Evolutionary conservation across 2,797 vertebrate species (phyloP).

Genomic region (Mus caroli): DNA sequence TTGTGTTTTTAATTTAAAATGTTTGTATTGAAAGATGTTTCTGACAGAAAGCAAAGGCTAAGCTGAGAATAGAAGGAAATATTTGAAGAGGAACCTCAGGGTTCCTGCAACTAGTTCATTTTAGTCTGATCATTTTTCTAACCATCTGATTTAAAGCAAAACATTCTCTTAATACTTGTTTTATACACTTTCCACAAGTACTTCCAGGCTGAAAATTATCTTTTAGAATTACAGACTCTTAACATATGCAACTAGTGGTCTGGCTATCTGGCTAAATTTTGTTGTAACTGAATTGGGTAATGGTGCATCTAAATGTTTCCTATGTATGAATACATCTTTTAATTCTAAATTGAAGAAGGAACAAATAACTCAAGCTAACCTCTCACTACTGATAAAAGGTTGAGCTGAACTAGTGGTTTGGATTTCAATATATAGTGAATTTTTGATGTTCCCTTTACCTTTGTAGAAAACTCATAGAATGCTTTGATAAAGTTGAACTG

Average conservation of each 20-base stretch:
- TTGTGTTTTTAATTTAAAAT: background rate
- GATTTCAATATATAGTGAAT: background rate
- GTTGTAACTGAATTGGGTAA: background rate
- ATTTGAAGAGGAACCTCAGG: background rate
- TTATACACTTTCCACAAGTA: background rate
- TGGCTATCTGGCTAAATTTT: background rate
- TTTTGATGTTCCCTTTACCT: background rate
- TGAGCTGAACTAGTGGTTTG: background rate
- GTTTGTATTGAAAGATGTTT: background rate
- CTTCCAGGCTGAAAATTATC: background rate
- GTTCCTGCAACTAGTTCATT: background rate
- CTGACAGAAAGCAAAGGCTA: background rate
- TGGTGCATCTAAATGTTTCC: background rate
- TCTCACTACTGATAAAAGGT: conserved; percentile 13
- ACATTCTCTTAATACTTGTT: background rate
- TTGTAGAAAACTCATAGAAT: background rate
- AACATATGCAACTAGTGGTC: conserved; percentile 3
- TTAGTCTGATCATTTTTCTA: background rate
- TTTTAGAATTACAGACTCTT: background rate
- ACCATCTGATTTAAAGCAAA: background rate
- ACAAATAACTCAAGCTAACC: background rate
- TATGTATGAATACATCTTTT: background rate
- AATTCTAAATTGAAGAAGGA: background rate
- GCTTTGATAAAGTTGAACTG: background rate
- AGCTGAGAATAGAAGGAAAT: background rate